phyloP scores from a whole-genome alignment of 2,797 vertebrate genomes.

The Trachurus trachurus region DNA sequence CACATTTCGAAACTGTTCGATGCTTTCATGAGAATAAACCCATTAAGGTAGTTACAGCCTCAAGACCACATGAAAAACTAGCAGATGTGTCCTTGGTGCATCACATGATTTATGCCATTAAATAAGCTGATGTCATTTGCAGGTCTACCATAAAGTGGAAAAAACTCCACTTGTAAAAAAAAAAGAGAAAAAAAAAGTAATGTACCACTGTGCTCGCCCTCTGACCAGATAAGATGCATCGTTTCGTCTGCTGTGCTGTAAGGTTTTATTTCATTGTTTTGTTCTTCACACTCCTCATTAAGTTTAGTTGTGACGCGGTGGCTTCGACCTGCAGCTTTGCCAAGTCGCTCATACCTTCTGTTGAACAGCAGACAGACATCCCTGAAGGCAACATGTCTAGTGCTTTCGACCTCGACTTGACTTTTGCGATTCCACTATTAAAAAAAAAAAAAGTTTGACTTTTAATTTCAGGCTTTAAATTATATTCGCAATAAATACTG shows the following conservation, averaged over 20 bases:
- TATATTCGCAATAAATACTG: slow-evolving; percentile 20
- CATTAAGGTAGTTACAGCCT: slow-evolving; percentile 17
- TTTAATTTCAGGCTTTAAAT: slow-evolving; percentile 10
- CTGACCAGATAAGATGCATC: slow-evolving; percentile 37
- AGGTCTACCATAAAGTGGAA: slow-evolving; percentile 27
- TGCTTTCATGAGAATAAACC: neutral
- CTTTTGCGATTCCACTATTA: slow-evolving; percentile 1
- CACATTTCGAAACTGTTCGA: slow-evolving; percentile 19
- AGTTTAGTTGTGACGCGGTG: too few relatives aligned
- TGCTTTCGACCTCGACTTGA: neutral
- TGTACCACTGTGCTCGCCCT: slow-evolving; percentile 14
- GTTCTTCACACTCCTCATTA: slow-evolving; percentile 28
- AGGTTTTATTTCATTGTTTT: neutral
- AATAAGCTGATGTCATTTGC: slow-evolving; percentile 29
- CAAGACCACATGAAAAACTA: slow-evolving; percentile 23
- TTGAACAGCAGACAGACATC: slow-evolving; percentile 1
- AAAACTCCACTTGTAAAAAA: slow-evolving; percentile 21
- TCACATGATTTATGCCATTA: slow-evolving; percentile 23
- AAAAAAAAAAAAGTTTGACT: neutral
- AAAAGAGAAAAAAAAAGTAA: slow-evolving; percentile 5
- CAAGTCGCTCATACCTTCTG: slow-evolving; percentile 9
- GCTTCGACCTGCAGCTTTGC: slow-evolving; percentile 18
- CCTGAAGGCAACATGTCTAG: neutral
- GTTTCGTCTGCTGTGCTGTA: slow-evolving; percentile 11
- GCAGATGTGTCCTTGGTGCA: slow-evolving; percentile 28